Conservation (phyloP, 2,797 vertebrate genomes). For the Sebastes minor region DNA sequence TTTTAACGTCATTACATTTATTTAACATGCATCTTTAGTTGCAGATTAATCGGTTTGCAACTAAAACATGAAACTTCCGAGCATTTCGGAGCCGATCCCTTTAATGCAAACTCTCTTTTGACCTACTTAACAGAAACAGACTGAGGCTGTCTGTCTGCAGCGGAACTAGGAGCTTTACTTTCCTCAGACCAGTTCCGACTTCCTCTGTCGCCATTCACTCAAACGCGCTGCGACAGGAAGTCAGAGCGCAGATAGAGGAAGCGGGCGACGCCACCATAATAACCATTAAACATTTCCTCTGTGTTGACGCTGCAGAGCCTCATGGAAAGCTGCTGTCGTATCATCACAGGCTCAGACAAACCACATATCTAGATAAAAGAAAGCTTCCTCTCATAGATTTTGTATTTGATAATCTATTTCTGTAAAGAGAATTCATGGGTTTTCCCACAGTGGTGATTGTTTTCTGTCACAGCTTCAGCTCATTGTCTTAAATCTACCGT, state of each 20-base stretch:
- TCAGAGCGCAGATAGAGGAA: slow-evolving; percentile 72
- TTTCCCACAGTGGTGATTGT: background rate
- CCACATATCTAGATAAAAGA: background rate
- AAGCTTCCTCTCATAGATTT: background rate
- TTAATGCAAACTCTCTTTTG: background rate
- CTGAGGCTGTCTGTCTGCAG: background rate
- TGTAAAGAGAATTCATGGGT: background rate
- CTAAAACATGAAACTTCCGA: background rate
- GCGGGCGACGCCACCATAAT: slow-evolving; percentile 53
- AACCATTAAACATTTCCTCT: slow-evolving; percentile 68
- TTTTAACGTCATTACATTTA: background rate
- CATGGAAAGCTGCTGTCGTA: slow-evolving; percentile 37
- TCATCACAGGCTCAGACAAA: slow-evolving; percentile 24
- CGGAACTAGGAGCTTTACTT: slow-evolving; percentile 1
- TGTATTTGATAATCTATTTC: background rate
- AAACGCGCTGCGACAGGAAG: slow-evolving; percentile 68
- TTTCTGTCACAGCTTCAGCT: background rate
- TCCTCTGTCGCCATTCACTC: slow-evolving; percentile 62
- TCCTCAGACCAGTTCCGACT: slow-evolving; percentile 41
- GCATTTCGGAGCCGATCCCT: background rate
- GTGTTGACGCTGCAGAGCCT: slow-evolving; percentile 10
- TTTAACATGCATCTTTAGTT: background rate
- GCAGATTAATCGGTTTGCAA: no score
- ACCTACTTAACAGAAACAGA: slow-evolving; percentile 32
- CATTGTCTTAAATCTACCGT: background rate